Base-by-base conservation (phyloP, 2,797 vertebrate species). In the Alcedo quadribrachys region DNA sequence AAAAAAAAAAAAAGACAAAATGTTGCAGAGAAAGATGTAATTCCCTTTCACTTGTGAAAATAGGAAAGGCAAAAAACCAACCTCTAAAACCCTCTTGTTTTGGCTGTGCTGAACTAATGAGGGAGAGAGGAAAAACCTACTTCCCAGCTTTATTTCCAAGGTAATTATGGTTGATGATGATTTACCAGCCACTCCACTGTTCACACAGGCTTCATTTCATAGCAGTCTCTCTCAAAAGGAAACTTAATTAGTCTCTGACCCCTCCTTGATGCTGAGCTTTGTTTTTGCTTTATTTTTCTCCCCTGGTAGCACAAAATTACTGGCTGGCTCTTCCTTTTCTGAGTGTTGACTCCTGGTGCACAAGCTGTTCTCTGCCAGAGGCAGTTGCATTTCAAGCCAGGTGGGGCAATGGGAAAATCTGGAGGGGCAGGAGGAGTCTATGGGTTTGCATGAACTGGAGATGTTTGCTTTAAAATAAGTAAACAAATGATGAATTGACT, bases 211-310 rank as follows among this genome's bases (percentile, higher is more conserved):
- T 92, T 94, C 42, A 55, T 89, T 96, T 89, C 88, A 74, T 62
- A 76, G 45, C 69, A 75, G 15, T 83, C 37, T 79, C 90, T 90
- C 87, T 92, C 0, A 0, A 85, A 96, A 89, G 45, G 48, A 90
- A 90, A 92, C 42, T 83, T 92, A 94, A 94, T 94, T 93, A 94
- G 94, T 83, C 67, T 85, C 69, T 93, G 89, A 83, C 89, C 85
- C 53, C n/a, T 86, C 53, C 81, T 89, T 89, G 46, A 85, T 71
- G 78, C 62, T 55, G 55, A 85, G 79, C 66, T 87, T 78, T 91
- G 77, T 1, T 85, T 94, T 90, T 92, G 62, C 73, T 92, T 85
- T 79, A 53, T 83, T 94, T 94, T 90, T 51, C 67, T 94, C 40
- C 48, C 55, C n/a, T 60, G 43, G 62, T 81, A 89, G 76, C 45